Base-by-base conservation (phyloP, 2,113 vertebrate genomes). In the Melozone crissalis region DNA sequence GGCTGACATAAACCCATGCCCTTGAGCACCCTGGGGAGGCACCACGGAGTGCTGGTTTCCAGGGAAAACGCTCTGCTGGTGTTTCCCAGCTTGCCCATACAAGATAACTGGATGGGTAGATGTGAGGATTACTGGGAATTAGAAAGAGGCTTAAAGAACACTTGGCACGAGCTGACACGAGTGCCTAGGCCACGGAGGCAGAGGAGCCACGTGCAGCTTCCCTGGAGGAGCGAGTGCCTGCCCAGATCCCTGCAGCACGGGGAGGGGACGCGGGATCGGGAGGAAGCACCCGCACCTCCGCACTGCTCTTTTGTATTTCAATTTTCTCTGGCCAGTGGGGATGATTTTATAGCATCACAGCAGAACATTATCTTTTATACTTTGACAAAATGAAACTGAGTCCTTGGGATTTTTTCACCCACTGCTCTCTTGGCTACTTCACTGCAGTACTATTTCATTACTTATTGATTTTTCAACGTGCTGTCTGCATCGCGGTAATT, bases 371-470 rank as follows among this genome's bases (percentile, higher is more conserved):
- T 98, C 97, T 97, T 98, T 98, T 97, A 97, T 96, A 96, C 98
- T 98, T 97, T 96, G 98, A 98, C 98, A 98, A 98, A 98, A 98
- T 98, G 95, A 98, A 98, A 97, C 96, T 15, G 94, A 95, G 90
- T 98, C 97, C 98, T 98, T 96, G 96, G 97, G 97, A 98, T 98
- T 98, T 98, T 97, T 98, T 97, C 96, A 98, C 97, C 97, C 98
- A 97, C 95, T 97, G 97, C 98, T 98, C 97, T 98, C 98, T 97
- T 98, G 97, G 97, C 97, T 98, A 97, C 98, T 98, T 97, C 94
- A 96, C 95, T 97, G 90, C 97, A 96, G 96, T 98, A 98, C 97
- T 98, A 97, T 98, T 98, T 98, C 98, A 98, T 98, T 98, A 98
- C 97, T 97, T 98, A 98, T 98, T 98, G 98, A 98, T 98, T 98